Conservation (phyloP, 1,140 invertebrate species). For the Procambarus virginalis region DNA sequence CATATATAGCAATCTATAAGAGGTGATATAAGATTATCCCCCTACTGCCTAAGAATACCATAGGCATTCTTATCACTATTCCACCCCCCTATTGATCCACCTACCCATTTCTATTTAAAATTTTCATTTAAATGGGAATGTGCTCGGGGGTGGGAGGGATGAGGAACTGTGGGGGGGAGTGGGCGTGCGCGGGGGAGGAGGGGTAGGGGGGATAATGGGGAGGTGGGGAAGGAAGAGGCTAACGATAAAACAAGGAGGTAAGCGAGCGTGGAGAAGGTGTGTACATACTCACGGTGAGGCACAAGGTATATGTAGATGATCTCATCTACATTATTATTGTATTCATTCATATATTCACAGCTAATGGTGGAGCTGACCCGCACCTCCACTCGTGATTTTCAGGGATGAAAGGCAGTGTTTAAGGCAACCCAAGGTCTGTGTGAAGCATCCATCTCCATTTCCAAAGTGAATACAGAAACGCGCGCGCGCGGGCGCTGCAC, state of each 20-base stretch:
- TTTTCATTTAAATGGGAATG: too few relatives aligned
- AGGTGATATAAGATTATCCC: neutral
- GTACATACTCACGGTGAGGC: neutral
- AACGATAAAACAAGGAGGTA: neutral
- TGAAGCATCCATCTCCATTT: neutral
- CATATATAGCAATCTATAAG: neutral
- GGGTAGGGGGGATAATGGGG: neutral
- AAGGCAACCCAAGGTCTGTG: neutral
- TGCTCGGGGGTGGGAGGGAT: too few relatives aligned
- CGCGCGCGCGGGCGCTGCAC: too few relatives aligned
- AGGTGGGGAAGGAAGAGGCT: neutral
- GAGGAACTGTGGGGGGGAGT: neutral
- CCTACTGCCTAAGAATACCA: neutral
- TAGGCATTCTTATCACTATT: neutral
- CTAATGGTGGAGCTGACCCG: neutral
- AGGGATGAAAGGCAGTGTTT: constrained; percentile 19
- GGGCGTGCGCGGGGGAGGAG: too few relatives aligned
- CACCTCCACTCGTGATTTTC: neutral
- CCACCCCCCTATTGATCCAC: too few relatives aligned
- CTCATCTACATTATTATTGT: neutral
- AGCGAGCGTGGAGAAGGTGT: too few relatives aligned
- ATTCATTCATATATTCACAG: constrained; percentile 32
- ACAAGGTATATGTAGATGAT: constrained; percentile 19
- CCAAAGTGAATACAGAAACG: too few relatives aligned
- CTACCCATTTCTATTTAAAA: too few relatives aligned